Evolutionary conservation across 2,113 vertebrate genomes (phyloP).

Genomic region (Myiozetetes cayanensis): DNA sequence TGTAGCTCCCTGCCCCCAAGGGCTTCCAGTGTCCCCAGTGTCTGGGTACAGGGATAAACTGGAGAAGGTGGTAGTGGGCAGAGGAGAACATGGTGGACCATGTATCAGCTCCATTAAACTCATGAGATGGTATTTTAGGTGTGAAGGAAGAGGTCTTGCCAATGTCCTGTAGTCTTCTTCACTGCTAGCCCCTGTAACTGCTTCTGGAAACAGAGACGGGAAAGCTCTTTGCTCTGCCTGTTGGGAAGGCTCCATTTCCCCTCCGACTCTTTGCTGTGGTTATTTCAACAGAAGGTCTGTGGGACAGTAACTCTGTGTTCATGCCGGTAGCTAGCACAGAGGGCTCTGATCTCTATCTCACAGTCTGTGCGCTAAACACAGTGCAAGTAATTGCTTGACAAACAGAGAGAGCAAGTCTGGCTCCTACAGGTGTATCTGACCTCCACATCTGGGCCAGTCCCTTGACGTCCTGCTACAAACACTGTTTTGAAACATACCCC

Average conservation of each 20-base stretch:
- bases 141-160: not conserved
- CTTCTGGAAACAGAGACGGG: not conserved
- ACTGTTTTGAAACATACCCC: not conserved
- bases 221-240: rapidly evolving
- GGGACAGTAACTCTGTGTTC: not conserved
- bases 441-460: not conserved
- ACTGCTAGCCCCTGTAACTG: not conserved
- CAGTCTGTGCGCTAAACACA: not conserved
- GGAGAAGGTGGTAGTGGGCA: not conserved
- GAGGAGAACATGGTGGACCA: rapidly evolving
- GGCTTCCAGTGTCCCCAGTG: not conserved
- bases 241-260: not conserved
- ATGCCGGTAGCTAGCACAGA: not conserved
- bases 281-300: not conserved
- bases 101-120: not conserved
- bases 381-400: constrained; percentile 7
- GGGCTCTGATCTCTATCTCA: constrained; percentile 40
- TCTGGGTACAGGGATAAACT: not conserved
- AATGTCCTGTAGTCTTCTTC: not conserved
- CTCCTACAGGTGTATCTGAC: not conserved
- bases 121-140: not conserved
- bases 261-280: not conserved
- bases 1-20: not conserved
- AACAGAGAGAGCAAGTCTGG: not conserved
- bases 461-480: not conserved